Evolutionary conservation across 2,113 vertebrate genomes (phyloP), one percentile per base, ranked within the genome.

Genomic region (Nicator chloris): DNA sequence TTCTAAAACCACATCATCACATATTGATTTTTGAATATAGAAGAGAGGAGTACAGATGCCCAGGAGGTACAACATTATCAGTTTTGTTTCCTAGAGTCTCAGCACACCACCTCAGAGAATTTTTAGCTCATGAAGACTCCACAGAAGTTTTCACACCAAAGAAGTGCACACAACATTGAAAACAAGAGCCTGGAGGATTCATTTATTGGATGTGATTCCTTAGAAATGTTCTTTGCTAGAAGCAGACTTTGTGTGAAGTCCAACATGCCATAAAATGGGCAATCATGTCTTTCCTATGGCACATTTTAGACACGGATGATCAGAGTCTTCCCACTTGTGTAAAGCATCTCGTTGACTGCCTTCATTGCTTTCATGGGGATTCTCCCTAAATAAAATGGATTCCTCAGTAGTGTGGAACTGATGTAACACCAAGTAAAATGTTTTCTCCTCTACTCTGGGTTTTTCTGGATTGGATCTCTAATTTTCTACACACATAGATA

Each of bases 111-210:
- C 40, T 91, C 40, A 47, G 90, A 90, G 56, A 56, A 88, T 68
- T 91, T 89, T 92, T 87, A 90, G 65, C 56, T 93, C 68, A 65
- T 82, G 85, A 82, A 91, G 5, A 18, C 26, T 77, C 37, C 40
- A 75, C 49, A 70, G 70, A 78, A 86, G 5, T 89, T 93, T 95
- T 88, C 89, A 73, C 47, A 56, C 65, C 39, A 22, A 91, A 72
- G 33, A 69, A 80, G 19, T 35, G 23, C 49, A 66, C 5, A 22
- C 33, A 90, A 51, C 80, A 73, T 39, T 84, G 54, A 50, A 92
- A 90, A 90, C 79, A 88, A 88, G 87, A 90, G 80, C 82, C 88
- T 78, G 44, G 90, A 84, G 90, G 44, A 79, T 91, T 80, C 10
- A 47, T 49, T 60, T 91, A 54, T 61, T 63, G 56, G 16, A 70